phyloP scores from a whole-genome alignment of 2,797 vertebrate genomes.

The Myotis vivesi region DNA sequence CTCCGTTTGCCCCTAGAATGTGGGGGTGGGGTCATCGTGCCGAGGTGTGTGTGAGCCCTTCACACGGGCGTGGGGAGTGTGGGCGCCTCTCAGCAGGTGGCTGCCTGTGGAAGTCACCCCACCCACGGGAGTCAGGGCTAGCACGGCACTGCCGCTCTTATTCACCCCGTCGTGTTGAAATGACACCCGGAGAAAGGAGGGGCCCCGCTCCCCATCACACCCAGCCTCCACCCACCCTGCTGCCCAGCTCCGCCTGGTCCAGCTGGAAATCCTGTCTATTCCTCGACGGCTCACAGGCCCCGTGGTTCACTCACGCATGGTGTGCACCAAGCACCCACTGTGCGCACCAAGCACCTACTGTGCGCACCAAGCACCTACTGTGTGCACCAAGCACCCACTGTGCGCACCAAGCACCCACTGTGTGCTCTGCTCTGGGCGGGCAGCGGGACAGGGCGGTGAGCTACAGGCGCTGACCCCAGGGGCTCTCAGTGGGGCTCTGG shows the following conservation, averaged over 20 bases:
- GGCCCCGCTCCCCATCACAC: fast-evolving
- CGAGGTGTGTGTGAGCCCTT: fast-evolving
- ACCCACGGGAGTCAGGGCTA: fast-evolving
- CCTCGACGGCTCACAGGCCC: background rate
- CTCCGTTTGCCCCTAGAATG: background rate
- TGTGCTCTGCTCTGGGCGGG: fast-evolving
- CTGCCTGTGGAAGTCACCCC: background rate
- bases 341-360: no score
- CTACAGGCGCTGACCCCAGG: background rate
- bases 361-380: no score
- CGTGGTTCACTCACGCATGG: fast-evolving
- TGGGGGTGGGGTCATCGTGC: no score
- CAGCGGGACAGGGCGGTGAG: background rate
- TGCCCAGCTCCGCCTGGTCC: background rate
- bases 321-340: fast-evolving
- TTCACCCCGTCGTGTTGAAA: fast-evolving
- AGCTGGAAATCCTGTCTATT: fast-evolving
- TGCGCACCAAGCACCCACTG: background rate
- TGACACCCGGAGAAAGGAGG: background rate
- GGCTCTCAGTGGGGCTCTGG: background rate
- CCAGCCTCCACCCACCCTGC: background rate
- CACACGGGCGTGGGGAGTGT: fast-evolving
- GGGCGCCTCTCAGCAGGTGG: fast-evolving
- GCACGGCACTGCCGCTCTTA: fast-evolving
- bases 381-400: no score